Percentiles rank a stretch among this genome's conserved stretches.
Evolutionary conservation across 2,888 invertebrate species (phyloP).

Genomic region (Agrochola circellaris): DNA sequence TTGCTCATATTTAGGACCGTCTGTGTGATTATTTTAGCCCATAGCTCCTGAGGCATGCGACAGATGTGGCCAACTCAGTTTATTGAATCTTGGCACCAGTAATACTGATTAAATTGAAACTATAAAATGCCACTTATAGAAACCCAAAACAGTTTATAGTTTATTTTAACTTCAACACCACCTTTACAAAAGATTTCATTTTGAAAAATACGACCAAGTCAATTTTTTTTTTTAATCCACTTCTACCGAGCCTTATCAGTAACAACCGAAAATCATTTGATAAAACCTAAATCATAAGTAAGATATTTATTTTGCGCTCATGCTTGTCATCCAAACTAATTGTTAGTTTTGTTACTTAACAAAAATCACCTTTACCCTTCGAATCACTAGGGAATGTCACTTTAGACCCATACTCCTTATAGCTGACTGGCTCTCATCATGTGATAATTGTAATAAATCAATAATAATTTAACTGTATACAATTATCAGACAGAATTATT

Average conservation of each 20-base stretch:
- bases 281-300: background rate
- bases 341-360: background rate
- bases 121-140: background rate
- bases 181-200: background rate
- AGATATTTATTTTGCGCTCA: background rate
- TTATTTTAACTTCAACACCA: background rate
- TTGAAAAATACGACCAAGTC: background rate
- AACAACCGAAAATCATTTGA: background rate
- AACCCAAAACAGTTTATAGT: background rate
- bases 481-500: background rate
- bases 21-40: background rate
- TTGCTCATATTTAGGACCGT: background rate
- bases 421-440: background rate
- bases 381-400: background rate
- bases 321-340: background rate
- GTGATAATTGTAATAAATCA: background rate
- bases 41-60: background rate
- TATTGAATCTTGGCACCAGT: background rate
- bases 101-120: background rate
- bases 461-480: background rate
- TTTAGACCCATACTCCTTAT: background rate
- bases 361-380: background rate
- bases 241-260: too few relatives aligned
- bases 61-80: background rate
- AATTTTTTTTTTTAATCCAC: background rate